These are phyloP conservation scores for Zygothrica quintamaculata DNA, from an alignment of 2,888 invertebrate genomes.

Conservation along the genomic window DNA sequence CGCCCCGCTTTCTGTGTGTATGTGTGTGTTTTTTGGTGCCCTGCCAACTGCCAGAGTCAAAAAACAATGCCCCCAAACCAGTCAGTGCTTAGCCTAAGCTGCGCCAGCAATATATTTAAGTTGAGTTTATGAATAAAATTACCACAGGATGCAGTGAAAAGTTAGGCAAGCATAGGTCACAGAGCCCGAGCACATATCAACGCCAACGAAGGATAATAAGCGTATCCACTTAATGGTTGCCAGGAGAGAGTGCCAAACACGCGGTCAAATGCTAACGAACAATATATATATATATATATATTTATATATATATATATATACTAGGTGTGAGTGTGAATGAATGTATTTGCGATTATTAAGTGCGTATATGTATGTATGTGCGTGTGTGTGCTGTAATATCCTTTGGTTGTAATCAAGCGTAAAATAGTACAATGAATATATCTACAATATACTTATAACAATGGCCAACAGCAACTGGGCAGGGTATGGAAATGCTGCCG, in stretches of 20 bases:
- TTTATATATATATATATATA: too few species aligned
- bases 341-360: not conserved
- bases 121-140: constrained; percentile 77
- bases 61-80: constrained; percentile 35
- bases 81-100: constrained; percentile 36
- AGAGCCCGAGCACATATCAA: constrained; percentile 61
- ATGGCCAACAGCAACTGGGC: constrained; percentile 56
- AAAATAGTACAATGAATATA: constrained; percentile 82
- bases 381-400: constrained; percentile 44
- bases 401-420: constrained; percentile 79
- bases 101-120: constrained; percentile 58
- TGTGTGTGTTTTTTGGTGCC: constrained; percentile 57
- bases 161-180: not conserved
- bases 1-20: constrained; percentile 61
- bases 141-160: constrained; percentile 36
- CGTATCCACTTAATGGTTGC: constrained; percentile 79
- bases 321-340: not conserved
- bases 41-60: constrained; percentile 70
- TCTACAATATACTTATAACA: constrained; percentile 78
- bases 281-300: constrained; percentile 34
- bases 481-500: constrained; percentile 53
- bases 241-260: constrained; percentile 75
- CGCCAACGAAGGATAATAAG: constrained; percentile 76
- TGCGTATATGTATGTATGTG: not conserved
- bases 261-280: constrained; percentile 72